Base-by-base conservation (phyloP, 2,113 vertebrate species). In the Zosterops hypoxanthus region DNA sequence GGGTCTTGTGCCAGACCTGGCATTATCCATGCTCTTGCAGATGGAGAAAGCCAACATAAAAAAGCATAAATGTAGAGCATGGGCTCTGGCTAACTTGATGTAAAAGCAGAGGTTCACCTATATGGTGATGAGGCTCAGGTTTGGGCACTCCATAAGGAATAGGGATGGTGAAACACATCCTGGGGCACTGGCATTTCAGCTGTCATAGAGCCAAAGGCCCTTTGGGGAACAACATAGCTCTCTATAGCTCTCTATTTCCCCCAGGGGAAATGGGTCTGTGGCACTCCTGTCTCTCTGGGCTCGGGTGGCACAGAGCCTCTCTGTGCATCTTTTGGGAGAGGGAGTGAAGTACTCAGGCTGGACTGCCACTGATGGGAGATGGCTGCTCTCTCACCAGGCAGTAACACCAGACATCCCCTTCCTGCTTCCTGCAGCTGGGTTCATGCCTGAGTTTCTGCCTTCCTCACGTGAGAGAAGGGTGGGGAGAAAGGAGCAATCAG, bases 291-390 rank as follows among this genome's bases (percentile, higher is more conserved):
- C 6, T 23, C 34, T 39, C 33, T 29, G 42, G 49, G 29, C 24
- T 76, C 0, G 0, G 44, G 23, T 15, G 1, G 1, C 29, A 14
- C 76, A 19, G 41, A 80, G 28, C 13, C 1, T 0, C 17, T 50
- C 33, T 39, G 53, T 39, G 63, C 21, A 39, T 15, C 14, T 34
- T 59, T 65, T 1, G 2, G 21, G 31, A 83, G 65, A 50, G 20
- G 15, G 15, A 59, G 2, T 6, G 36, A 44, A 46, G 19, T 5
- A 5, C 4, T 4, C 1, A 1, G 33, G 21, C 44, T 64, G 44
- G 26, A n/a, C 66, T 36, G 20, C 3, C 44, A 25, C 34, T 0
- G 0, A 9, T 11, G 21, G 20, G 31, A 47, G n/a, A 33, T 1
- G 4, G n/a, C n/a, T 29, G 21, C 11, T 24, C 24, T 22, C 5